A percentile compares a stretch with the other conserved stretches of the same genome.
phyloP scores from a whole-genome alignment of 2,113 vertebrate genomes.

The Origma solitaria region DNA sequence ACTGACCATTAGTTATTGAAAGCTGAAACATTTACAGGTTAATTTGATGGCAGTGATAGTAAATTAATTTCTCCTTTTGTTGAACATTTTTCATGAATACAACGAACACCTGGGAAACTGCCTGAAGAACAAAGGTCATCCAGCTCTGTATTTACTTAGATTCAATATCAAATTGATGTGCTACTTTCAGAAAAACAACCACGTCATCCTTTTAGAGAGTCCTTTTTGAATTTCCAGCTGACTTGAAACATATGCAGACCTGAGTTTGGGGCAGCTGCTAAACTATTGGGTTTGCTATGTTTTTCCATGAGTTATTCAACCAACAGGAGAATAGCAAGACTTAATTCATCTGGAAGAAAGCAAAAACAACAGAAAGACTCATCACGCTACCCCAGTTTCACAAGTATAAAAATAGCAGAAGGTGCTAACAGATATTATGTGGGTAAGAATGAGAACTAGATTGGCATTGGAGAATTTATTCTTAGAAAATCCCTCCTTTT shows the following conservation, averaged over 20 bases:
- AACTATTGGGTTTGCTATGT: neutral
- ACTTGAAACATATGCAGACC: neutral
- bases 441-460: conserved; percentile 23
- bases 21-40: neutral
- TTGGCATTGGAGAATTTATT: neutral
- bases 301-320: neutral
- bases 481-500: conserved; percentile 25
- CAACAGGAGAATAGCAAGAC: neutral
- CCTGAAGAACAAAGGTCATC: neutral
- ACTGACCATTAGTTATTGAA: neutral
- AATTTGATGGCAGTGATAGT: neutral
- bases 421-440: neutral
- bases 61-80: neutral
- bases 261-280: neutral
- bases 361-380: neutral
- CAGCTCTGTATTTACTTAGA: neutral
- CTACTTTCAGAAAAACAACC: neutral
- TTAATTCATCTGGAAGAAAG: neutral
- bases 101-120: neutral
- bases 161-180: neutral
- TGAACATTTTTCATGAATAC: neutral
- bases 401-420: neutral
- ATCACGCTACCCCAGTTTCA: neutral
- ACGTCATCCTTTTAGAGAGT: neutral
- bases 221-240: neutral